Base-by-base conservation (phyloP, 2,113 vertebrate genomes). In the Maccullochella peelii region DNA sequence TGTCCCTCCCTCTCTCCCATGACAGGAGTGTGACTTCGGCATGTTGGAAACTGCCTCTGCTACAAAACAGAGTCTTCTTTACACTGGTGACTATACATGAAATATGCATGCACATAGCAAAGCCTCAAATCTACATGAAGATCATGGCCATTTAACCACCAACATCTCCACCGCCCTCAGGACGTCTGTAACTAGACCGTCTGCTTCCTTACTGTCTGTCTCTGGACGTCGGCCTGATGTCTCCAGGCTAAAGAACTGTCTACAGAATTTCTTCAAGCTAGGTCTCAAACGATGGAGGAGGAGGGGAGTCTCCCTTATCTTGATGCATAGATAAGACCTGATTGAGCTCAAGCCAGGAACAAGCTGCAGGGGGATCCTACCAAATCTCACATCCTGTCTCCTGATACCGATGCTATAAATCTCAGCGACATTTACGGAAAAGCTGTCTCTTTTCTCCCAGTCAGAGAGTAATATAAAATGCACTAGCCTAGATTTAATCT, bases 301-400 rank as follows among this genome's bases (percentile, higher is more conserved):
- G 76, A 79, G 83, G 78, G 84, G 77, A 79, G 76, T 52, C 71
- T 67, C 20, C 15, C 85, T 91, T 92, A 93, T 94, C 90, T 86
- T 77, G 86, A 92, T 89, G 82, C 90, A 86, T 81, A 93, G 89
- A 93, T 92, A 93, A 92, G 83, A 73, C 62, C 79, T 57, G 80
- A 61, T 86, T 90, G 63, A 80, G 76, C 40, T 69, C 2, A 44
- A 67, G 86, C 74, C 87, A 89, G 52, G 80, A 84, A 87, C 87
- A 79, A 90, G 79, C 84, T 91, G 68, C 78, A 65, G 77, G 55
- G 72, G 79, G 87, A 89, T 84, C 79, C 30, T 14, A 79, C 8
- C 3, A 76, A 80, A 77, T 82, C 83, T 79, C 68, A 82, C 73
- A 71, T 87, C 80, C 85, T 61, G 82, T 73, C 79, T 77, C 63